Evolutionary conservation across 2,797 vertebrate genomes (phyloP).

Genomic region (Avahi laniger): DNA sequence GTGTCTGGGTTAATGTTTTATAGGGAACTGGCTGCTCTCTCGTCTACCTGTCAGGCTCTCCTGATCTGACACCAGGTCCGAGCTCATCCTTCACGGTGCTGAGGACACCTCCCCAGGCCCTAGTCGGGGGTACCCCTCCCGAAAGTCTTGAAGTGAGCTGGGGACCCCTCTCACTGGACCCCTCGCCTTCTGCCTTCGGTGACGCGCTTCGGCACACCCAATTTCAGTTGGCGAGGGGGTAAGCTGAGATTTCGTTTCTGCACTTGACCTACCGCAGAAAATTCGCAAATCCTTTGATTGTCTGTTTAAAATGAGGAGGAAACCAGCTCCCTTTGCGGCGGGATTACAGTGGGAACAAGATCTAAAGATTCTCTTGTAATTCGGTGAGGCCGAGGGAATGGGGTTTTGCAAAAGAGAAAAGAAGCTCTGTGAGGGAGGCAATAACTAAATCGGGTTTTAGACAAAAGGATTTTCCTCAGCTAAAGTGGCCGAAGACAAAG

Average conservation of each 20-base stretch:
- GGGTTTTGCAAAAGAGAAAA: slow-evolving; percentile 85
- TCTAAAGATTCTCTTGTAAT: slow-evolving; percentile 87
- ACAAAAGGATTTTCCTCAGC: slow-evolving; percentile 86
- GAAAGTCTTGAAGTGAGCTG: neutral
- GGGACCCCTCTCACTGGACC: neutral
- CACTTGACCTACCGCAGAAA: slow-evolving; percentile 92
- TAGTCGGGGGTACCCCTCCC: neutral
- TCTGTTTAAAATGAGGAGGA: slow-evolving; percentile 88
- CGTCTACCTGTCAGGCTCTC: slow-evolving; percentile 60
- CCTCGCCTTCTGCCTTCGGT: neutral
- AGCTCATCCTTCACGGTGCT: neutral
- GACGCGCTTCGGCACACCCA: slow-evolving; percentile 63
- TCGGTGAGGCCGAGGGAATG: slow-evolving; percentile 83
- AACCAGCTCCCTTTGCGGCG: slow-evolving; percentile 84
- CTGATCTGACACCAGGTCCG: neutral
- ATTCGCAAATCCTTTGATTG: slow-evolving; percentile 87
- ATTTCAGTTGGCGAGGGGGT: slow-evolving; percentile 70
- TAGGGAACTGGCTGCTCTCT: slow-evolving; percentile 62
- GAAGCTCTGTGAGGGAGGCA: slow-evolving; percentile 83
- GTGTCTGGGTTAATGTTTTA: slow-evolving; percentile 76
- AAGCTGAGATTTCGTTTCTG: slow-evolving; percentile 83
- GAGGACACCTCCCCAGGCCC: neutral
- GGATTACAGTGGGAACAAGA: slow-evolving; percentile 87
- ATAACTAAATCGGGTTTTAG: slow-evolving; percentile 84
- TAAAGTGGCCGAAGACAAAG: slow-evolving; percentile 84